Evolutionary conservation across 2,113 vertebrate genomes (phyloP), one percentile per base, ranked within the genome.

Genomic region (Dipodomys merriami): DNA sequence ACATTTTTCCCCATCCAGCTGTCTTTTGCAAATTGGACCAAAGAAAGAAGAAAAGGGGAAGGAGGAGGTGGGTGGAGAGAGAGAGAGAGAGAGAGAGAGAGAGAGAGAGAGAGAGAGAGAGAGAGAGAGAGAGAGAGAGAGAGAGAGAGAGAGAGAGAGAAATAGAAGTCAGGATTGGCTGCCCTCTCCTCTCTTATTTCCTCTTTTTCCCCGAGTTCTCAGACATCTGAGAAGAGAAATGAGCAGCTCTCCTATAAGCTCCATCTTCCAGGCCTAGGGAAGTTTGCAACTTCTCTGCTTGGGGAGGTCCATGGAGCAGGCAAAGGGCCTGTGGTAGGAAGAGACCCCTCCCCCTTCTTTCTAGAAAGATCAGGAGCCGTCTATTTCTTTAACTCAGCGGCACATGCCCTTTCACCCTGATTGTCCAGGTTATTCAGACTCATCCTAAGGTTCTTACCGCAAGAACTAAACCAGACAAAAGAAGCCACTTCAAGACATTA

Each of bases 1-100:
- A 97, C 95, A 93, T 97, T 97, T 97, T 39, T 39, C 39, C 97
- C 95, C 92, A 95, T 97, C 98, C 97, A 95, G 96, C 96, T 98
- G 96, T 98, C 97, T 96, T 65, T 97, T 95, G 93, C 96, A 97
- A 98, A 97, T 92, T 82, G 85, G 93, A 57, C 53, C 12, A 57
- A 57, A 57, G 15, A 13, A 57, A 57, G 53, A 57, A 57, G 53
- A 57, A 57, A 57, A 18, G 15, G 15, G 53, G 15, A 57, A 18
- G 53, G 53, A 13, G 3, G 15, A 57, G 53, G 2, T 11, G 15
- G 15, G 53, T 15, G 15, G 53, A 11, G 12, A 57, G 2, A 15
- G 53, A 13, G 12, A 15, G 13, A 57, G 53, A n/a, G 53, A 15
- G 53, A 15, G 53, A 15, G 53, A 57, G 12, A 57, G 53, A 15